Evolutionary conservation across 2,113 vertebrate species (phyloP).

Genomic region (Oostethus manadensis): DNA sequence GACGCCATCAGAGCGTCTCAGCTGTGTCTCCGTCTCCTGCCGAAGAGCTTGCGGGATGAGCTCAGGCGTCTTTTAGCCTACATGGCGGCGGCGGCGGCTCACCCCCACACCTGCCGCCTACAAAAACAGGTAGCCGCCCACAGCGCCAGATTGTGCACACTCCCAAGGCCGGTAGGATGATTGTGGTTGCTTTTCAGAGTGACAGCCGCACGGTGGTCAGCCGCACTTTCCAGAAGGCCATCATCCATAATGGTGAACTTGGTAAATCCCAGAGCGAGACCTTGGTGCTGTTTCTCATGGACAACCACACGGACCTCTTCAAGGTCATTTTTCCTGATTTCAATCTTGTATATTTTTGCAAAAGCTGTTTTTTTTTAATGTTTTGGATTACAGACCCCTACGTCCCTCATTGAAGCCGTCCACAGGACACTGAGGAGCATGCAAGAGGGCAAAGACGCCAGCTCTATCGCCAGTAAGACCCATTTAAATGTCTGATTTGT

Average conservation of each 20-base stretch:
- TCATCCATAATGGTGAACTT: slow-evolving; percentile 72
- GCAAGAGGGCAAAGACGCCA: slow-evolving; percentile 72
- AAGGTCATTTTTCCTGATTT: slow-evolving; percentile 63
- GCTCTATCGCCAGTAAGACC: slow-evolving; percentile 69
- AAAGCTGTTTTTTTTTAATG: not conserved
- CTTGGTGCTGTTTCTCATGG: slow-evolving; percentile 76
- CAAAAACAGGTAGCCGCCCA: slow-evolving; percentile 73
- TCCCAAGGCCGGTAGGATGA: not conserved
- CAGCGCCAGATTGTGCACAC: not conserved
- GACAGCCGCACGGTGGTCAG: slow-evolving; percentile 73
- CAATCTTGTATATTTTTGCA: not conserved
- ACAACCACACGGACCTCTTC: slow-evolving; percentile 71
- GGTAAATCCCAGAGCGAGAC: slow-evolving; percentile 69
- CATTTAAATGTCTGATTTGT: not conserved
- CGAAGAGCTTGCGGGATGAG: slow-evolving; percentile 70
- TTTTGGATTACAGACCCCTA: slow-evolving; percentile 64
- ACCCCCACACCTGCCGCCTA: slow-evolving; percentile 65
- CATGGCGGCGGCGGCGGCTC: slow-evolving; percentile 61
- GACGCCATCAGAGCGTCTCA: slow-evolving; percentile 76
- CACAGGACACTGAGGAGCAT: slow-evolving; percentile 72
- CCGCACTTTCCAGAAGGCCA: slow-evolving; percentile 75
- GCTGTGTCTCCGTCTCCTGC: slow-evolving; percentile 75
- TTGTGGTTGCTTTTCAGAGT: slow-evolving; percentile 56
- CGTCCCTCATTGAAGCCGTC: slow-evolving; percentile 74
- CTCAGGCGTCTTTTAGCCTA: slow-evolving; percentile 73